phyloP scores from a whole-genome alignment of 2,797 vertebrate genomes.

The Pangasius sanitwongsei region DNA sequence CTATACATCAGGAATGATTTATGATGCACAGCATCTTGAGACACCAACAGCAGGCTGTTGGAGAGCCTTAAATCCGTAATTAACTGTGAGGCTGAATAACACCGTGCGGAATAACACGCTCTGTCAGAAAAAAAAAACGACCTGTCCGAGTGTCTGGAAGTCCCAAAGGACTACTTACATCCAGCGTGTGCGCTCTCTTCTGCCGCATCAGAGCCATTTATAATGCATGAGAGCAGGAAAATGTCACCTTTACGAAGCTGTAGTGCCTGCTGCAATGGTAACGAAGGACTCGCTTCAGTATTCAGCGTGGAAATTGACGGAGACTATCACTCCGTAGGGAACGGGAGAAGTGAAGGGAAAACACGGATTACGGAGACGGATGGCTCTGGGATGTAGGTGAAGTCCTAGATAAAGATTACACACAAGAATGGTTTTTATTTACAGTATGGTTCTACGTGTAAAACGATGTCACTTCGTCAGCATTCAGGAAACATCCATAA shows the following conservation, averaged over 20 bases:
- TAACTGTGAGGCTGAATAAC: slow-evolving; percentile 4
- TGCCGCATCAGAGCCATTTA: slow-evolving; percentile 9
- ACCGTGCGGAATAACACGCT: background rate
- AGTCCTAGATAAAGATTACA: background rate
- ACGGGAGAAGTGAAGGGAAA: background rate
- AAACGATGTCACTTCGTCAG: background rate
- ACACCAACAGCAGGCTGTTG: background rate
- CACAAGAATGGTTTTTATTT: background rate
- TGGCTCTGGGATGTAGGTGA: background rate
- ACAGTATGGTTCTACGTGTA: background rate
- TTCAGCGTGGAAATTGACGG: background rate
- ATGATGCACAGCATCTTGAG: background rate
- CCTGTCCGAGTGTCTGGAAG: background rate
- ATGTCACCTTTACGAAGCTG: slow-evolving; percentile 30
- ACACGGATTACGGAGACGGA: background rate
- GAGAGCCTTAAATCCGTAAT: background rate
- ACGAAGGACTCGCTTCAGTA: background rate
- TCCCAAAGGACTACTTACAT: slow-evolving; percentile 29
- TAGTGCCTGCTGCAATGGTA: background rate
- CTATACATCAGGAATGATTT: slow-evolving; percentile 8
- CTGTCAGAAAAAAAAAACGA: slow-evolving; percentile 28
- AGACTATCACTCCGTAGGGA: background rate
- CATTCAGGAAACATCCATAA: background rate
- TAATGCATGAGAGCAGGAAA: slow-evolving; percentile 37
- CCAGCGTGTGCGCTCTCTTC: background rate